Base-by-base conservation (phyloP, 2,113 vertebrate species). In the Tetraodon nigroviridis region DNA sequence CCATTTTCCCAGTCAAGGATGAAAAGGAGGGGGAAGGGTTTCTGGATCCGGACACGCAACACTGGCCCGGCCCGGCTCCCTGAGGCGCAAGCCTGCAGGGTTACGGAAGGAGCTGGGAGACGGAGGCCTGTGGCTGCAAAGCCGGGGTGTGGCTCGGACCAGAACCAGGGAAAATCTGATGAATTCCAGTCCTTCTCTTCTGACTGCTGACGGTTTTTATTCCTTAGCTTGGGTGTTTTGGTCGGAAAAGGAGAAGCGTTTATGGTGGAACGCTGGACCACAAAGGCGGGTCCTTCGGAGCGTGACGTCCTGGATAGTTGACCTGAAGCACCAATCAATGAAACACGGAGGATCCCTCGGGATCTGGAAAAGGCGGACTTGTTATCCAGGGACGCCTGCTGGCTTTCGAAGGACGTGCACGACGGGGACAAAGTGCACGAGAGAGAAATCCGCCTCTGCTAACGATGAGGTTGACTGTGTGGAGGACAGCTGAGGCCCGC, bases 1-100 rank as follows among this genome's bases (percentile, higher is more conserved):
- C 84, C 24, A 90, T 91, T 92, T 91, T 82, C 73, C 72, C 60
- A 58, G 76, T 74, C 75, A 82, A 74, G 81, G 76, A 80, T 82
- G 46, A 82, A 88, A 87, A 78, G 66, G 71, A 71, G 78, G 66
- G 71, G 73, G 78, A 56, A 40, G 73, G 82, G 77, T 73, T 84
- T 82, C 74, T 77, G 73, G 86, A 78, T 84, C 84, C 84, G 75
- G 56, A 70, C 80, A 74, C 65, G 61, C 67, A 29, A 78, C 75
- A 85, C 72, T 78, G 80, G 77, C 51, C 69, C 67, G n/a, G 66
- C 74, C 80, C 71, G 67, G 71, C 75, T n/a, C n/a, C n/a, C n/a
- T 71, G 61, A 64, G 46, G 71, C 77, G 58, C 82, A 63, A 69
- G 69, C 67, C 71, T 50, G 49, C 22, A 42, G 53, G 80, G 82